These are phyloP conservation scores for Gambusia affinis DNA, from an alignment of 2,113 vertebrate species.

Conservation along the genomic window DNA sequence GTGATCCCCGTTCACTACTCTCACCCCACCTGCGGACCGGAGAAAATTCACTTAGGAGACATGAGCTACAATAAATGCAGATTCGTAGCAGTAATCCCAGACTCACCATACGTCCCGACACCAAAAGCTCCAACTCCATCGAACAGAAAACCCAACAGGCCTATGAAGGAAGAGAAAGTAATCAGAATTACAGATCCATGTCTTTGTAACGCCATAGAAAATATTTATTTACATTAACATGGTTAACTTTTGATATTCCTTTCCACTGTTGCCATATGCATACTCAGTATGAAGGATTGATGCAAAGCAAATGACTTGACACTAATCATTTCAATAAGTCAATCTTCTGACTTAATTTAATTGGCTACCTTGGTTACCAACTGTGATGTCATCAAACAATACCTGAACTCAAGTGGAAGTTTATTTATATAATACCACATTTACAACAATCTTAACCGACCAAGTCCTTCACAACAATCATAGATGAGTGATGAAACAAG, in stretches of 20 bases:
- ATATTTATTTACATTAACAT: background rate
- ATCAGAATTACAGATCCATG: background rate
- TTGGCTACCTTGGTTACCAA: no score
- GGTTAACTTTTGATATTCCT: background rate
- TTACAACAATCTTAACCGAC: no score
- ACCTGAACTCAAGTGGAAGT: no score
- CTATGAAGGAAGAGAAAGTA: constrained; percentile 40
- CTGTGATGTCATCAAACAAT: no score
- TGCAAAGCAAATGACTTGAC: background rate
- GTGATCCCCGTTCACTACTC: constrained; percentile 67
- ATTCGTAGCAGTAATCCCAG: background rate
- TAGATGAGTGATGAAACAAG: no score
- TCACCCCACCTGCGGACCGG: constrained; percentile 61
- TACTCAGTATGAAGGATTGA: no score
- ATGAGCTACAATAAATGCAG: background rate
- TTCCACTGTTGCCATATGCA: background rate
- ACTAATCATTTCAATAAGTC: no score
- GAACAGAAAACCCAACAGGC: constrained; percentile 51
- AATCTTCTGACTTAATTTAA: no score
- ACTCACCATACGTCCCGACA: constrained; percentile 73
- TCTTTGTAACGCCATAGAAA: background rate
- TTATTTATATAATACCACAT: no score
- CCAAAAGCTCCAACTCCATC: constrained; percentile 68
- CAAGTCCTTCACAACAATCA: no score
- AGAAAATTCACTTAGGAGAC: constrained; percentile 9